Evolutionary conservation across 2,113 vertebrate genomes (phyloP).

Genomic region (Chrysochloris asiatica): DNA sequence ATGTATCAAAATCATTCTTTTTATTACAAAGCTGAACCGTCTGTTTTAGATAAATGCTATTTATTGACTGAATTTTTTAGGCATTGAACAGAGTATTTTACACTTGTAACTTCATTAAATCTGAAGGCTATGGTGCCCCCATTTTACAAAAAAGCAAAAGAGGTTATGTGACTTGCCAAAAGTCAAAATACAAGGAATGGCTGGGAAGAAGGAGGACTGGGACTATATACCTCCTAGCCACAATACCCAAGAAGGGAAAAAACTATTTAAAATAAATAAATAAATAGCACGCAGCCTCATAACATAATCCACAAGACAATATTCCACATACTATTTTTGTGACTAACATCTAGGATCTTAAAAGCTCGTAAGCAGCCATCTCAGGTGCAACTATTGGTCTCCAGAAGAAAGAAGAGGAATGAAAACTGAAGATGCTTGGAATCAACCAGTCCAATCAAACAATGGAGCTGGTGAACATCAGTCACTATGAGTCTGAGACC

Average conservation of each 20-base stretch:
- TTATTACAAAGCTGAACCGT: background rate
- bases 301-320: too few species aligned
- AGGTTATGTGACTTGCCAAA: background rate
- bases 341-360: too few species aligned
- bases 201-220: background rate
- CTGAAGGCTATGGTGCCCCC: background rate
- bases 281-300: too few species aligned
- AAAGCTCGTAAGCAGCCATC: too few species aligned
- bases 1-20: constrained; percentile 10
- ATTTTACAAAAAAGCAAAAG: constrained; percentile 1
- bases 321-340: too few species aligned
- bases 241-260: background rate
- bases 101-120: background rate
- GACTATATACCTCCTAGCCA: background rate
- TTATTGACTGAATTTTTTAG: background rate
- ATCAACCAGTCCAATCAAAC: too few species aligned
- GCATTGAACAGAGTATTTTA: background rate
- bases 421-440: too few species aligned
- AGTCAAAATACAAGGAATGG: background rate
- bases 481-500: too few species aligned
- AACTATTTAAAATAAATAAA: too few species aligned
- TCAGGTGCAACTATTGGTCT: too few species aligned
- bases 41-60: constrained; percentile 3
- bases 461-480: too few species aligned
- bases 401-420: too few species aligned